Conservation (phyloP, 2,797 vertebrate species). For the Kryptolebias ocellatus region DNA sequence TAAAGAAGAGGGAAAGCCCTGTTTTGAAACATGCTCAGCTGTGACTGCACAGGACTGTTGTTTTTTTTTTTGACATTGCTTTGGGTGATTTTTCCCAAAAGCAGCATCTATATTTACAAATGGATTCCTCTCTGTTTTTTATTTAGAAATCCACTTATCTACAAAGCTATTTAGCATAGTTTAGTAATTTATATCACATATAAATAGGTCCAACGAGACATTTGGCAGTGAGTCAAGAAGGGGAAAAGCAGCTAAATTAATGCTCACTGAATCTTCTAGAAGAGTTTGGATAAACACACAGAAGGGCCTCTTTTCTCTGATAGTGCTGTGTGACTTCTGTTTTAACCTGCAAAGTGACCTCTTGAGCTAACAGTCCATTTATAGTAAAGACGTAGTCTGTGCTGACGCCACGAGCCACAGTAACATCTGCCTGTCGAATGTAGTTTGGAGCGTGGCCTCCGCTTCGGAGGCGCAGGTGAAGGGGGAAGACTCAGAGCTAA, state of each 20-base stretch:
- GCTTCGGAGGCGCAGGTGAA: conserved; percentile 45
- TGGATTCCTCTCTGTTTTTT: not conserved
- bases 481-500: conserved; percentile 67
- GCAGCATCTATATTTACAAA: not conserved
- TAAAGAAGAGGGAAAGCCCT: conserved; percentile 12
- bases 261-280: not conserved
- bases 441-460: conserved; percentile 51
- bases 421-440: conserved; percentile 71
- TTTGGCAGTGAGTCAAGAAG: not conserved
- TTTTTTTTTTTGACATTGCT: not conserved
- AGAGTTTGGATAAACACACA: not conserved
- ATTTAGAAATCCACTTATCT: not conserved
- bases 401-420: conserved; percentile 61
- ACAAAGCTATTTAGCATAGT: not conserved
- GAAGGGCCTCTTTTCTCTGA: conserved; percentile 7
- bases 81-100: conserved; percentile 2
- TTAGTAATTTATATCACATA: conserved; percentile 1
- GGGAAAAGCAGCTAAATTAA: conserved; percentile 5
- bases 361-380: conserved; percentile 52
- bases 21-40: conserved; percentile 12
- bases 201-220: not conserved
- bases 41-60: not conserved
- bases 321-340: conserved; percentile 4
- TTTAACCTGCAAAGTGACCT: conserved; percentile 29
- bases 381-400: conserved; percentile 65